Base-by-base conservation (phyloP, 2,888 invertebrate genomes). In the Dolomedes plantarius region DNA sequence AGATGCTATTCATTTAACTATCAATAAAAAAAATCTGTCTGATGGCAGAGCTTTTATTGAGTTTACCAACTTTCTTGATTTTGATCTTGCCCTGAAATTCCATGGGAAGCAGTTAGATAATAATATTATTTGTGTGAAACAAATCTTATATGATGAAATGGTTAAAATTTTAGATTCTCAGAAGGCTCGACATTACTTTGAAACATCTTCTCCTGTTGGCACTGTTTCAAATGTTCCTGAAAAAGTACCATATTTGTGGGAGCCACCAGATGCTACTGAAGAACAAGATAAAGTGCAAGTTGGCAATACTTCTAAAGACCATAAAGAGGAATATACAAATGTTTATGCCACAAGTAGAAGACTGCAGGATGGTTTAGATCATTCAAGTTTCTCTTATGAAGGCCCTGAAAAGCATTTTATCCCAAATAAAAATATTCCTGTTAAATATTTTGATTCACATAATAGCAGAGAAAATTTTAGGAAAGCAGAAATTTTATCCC, bases 41-140 rank as follows among this genome's bases (percentile, higher is more conserved):
- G 94, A 95, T 0, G 97, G 97, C 0, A 95, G 96, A 90, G 96
- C 96, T 69, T 96, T 95, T 91, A 96, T 97, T 90, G 97, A 98
- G 90, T 97, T 98, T 91, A 92, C 93, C 19, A 93, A 93, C 32
- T 89, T 92, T 0, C 94, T 94, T 65, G 96, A 97, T 90, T 95
- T 96, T 1, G 92, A 94, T 27, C 92, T 93, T 88, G 96, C 95
- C 0, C 91, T 94, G 0, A 92, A 93, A 13, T 95, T 95, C 90
- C 94, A 96, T 88, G 90, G 69, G 5, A 73, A 73, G 1, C 29
- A n/a, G 19, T 19, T 85, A 6, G 68, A 39, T 11, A 36, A 36
- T 13, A 78, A 67, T 29, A 62, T 64, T 0, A 74, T 85, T 29
- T 78, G 64, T 46, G 78, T 85, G 23, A 85, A 85, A n/a, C 85